These are phyloP conservation scores for Sphaeramia orbicularis DNA, from an alignment of 2,797 vertebrate genomes.

Conservation along the genomic window DNA sequence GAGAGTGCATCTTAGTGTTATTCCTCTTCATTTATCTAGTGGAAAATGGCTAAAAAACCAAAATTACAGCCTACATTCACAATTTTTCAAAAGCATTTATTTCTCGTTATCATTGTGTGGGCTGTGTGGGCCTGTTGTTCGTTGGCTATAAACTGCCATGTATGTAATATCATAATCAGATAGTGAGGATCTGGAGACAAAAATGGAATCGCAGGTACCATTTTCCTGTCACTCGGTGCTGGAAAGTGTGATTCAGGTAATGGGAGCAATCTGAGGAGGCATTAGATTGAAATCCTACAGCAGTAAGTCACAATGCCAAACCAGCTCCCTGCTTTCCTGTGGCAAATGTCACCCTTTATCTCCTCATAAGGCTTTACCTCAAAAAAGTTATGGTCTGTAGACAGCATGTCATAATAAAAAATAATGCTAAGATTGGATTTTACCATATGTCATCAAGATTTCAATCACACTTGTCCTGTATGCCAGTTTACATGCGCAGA, in stretches of 20 bases:
- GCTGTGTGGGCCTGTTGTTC: slow-evolving; percentile 37
- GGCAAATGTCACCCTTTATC: slow-evolving; percentile 27
- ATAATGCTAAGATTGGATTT: background rate
- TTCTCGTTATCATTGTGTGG: slow-evolving; percentile 46
- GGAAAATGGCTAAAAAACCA: slow-evolving; percentile 39
- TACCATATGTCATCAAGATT: background rate
- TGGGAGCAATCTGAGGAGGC: slow-evolving; percentile 53
- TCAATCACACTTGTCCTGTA: background rate
- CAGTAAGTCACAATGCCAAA: slow-evolving; percentile 34
- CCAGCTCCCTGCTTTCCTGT: slow-evolving; percentile 11
- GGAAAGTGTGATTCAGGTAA: slow-evolving; percentile 59
- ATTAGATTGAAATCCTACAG: slow-evolving; percentile 53
- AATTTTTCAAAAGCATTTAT: slow-evolving; percentile 59
- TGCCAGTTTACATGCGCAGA: background rate
- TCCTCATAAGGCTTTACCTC: background rate
- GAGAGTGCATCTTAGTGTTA: slow-evolving; percentile 21
- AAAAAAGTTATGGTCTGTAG: slow-evolving; percentile 8
- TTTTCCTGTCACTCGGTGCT: slow-evolving; percentile 55
- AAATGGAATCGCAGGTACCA: slow-evolving; percentile 42
- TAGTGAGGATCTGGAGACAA: slow-evolving; percentile 51
- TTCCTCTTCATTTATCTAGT: slow-evolving; percentile 31
- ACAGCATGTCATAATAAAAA: slow-evolving; percentile 9
- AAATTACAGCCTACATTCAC: slow-evolving; percentile 33
- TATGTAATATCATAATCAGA: slow-evolving; percentile 49
- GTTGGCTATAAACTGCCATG: slow-evolving; percentile 55